Base-by-base conservation (phyloP, 2,113 vertebrate species). In the Hiodon alosoides region DNA sequence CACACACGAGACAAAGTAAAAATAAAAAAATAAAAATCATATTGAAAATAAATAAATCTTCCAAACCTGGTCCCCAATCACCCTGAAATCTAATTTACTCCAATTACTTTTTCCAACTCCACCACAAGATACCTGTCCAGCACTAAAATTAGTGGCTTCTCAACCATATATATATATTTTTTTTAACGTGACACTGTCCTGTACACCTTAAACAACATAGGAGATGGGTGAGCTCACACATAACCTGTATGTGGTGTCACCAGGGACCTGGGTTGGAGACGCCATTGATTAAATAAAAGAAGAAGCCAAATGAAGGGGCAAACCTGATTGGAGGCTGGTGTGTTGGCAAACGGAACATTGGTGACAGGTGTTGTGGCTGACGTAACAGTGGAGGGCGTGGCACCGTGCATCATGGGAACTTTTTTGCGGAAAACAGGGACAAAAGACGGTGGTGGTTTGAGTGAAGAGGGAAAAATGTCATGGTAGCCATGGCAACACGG, bases 391-490 rank as follows among this genome's bases (percentile, higher is more conserved):
- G 96, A 92, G 90, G 96, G 94, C 92, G 95, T 91, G 93, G 94
- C 95, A 93, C 95, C 93, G 94, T 98, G 97, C 95, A 98, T 97
- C 97, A 99, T 94, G 94, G 96, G 93, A 93, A 98, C 97, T 99
- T 98, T 95, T 93, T 91, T 93, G 31, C 87, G 80, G 90, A 86
- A 88, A 84, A 82, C 80, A 89, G 85, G 87, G 90, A 89, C 88
- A 90, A 92, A 92, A 94, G 93, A 93, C 95, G 95, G 92, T 93
- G 92, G 87, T 92, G 82, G 91, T 91, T 90, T 90, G 89, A 86
- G 81, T 53, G 90, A 87, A 87, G 92, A 75, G 90, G 87, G 89
- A 93, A 91, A 31, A 31, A 92, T 91, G 87, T 93, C 90, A 93
- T 94, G 90, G 89, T 89, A 93, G 95, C 90, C 94, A 90, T 91